Evolutionary conservation across 2,888 invertebrate genomes (phyloP).

Genomic region (Thera obeliscata): DNA sequence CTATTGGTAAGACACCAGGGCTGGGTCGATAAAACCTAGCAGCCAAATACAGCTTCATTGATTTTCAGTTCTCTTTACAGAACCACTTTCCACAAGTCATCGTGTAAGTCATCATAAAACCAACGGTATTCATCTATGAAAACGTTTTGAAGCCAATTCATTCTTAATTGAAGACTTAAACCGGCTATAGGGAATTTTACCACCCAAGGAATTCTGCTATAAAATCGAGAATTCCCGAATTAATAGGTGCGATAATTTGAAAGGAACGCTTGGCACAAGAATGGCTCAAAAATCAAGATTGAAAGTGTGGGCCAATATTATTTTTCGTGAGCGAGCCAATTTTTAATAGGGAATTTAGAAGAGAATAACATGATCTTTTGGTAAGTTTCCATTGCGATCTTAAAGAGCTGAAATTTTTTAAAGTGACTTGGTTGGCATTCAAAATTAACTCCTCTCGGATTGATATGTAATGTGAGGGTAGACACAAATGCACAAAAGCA

Average conservation of each 20-base stretch:
- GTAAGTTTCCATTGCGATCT: too few species aligned
- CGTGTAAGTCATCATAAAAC: slow-evolving; percentile 39
- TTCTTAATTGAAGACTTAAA: slow-evolving; percentile 49
- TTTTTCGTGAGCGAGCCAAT: slow-evolving; percentile 17
- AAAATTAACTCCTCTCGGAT: too few species aligned
- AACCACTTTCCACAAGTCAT: slow-evolving; percentile 33
- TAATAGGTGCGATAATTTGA: slow-evolving; percentile 49
- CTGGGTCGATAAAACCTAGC: too few species aligned
- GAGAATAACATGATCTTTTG: background rate
- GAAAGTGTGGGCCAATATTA: slow-evolving; percentile 29
- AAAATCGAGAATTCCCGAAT: slow-evolving; percentile 49
- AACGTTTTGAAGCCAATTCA: slow-evolving; percentile 39
- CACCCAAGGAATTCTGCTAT: slow-evolving; percentile 49
- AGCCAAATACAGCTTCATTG: background rate
- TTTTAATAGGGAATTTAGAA: slow-evolving; percentile 1
- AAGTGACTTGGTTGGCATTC: too few species aligned
- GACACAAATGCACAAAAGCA: background rate
- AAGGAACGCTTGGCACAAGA: slow-evolving; percentile 42
- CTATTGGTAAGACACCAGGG: too few species aligned
- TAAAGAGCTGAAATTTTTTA: too few species aligned
- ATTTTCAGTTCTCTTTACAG: background rate
- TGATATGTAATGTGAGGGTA: too few species aligned
- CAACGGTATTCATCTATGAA: slow-evolving; percentile 32
- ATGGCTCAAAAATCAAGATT: slow-evolving; percentile 37
- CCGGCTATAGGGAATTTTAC: slow-evolving; percentile 51